phyloP scores from a whole-genome alignment of 2,113 vertebrate species.

The Pseudorasbora parva region DNA sequence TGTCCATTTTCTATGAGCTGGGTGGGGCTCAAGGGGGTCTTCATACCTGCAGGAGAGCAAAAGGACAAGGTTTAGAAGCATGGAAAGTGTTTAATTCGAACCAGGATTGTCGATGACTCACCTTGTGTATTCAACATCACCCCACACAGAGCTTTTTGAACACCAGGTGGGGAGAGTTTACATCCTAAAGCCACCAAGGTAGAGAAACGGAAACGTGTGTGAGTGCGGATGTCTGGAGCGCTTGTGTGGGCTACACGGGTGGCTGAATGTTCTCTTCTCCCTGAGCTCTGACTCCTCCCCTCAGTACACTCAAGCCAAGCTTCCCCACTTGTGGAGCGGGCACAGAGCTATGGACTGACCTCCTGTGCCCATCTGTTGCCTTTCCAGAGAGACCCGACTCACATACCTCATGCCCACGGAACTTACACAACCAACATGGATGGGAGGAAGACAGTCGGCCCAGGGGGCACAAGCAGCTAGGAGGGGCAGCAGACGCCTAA shows the following conservation, averaged over 20 bases:
- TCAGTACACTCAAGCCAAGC: conserved; percentile 26
- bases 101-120: conserved; percentile 24
- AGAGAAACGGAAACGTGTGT: conserved; percentile 21
- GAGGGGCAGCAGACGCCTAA: neutral
- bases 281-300: conserved; percentile 47
- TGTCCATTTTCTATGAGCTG: conserved; percentile 81
- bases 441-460: neutral
- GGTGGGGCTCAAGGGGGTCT: conserved; percentile 81
- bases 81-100: conserved; percentile 41
- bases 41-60: conserved; percentile 78
- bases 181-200: conserved; percentile 21
- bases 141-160: conserved; percentile 13
- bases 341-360: conserved; percentile 49
- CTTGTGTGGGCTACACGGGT: conserved; percentile 55
- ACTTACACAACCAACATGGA: conserved; percentile 54
- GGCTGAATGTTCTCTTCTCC: conserved; percentile 27
- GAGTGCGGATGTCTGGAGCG: conserved; percentile 51
- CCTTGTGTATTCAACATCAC: conserved; percentile 23
- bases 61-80: conserved; percentile 45
- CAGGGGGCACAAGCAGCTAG: neutral
- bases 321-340: conserved; percentile 38
- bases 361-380: conserved; percentile 64
- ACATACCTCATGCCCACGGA: conserved; percentile 60
- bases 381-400: conserved; percentile 61
- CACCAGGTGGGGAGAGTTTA: conserved; percentile 28